Evolutionary conservation across 2,797 vertebrate genomes (phyloP), one percentile per base, ranked within the genome.

Genomic region (Gymnothorax reevesii): DNA sequence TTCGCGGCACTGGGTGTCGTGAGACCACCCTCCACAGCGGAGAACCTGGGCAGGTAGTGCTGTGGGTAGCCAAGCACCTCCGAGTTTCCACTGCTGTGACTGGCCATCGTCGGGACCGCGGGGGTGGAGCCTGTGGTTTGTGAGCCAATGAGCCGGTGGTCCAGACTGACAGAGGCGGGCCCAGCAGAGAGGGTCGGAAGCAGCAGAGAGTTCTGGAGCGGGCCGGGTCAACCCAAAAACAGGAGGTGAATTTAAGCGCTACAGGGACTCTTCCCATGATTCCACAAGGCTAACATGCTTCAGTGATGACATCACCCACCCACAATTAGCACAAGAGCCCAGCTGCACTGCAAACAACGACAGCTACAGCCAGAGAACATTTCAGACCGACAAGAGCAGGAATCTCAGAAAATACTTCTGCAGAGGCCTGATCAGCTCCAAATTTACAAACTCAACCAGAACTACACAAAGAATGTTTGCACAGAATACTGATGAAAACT

Each of bases 1-100:
- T 83, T 49, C 54, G 57, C 60, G 22, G 57, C 22, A 27, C 62
- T 49, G 57, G 64, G 22, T 9, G 25, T 91, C 83, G 66, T 88
- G 0, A 87, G 89, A 89, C 95, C 86, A 0, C 95, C 94, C 59
- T 94, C 84, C 33, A 42, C 33, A 42, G 33, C 33, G 9, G 95
- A 88, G 89, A 97, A 98, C 85, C 97, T 92, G 0, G 96, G 94
- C 89, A 97, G 90, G 85, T 96, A 98, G 88, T 94, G 94, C 52
- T 95, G 96, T 84, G 94, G 89, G 90, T 95, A 98, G 83, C 94
- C 27, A 79, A 93, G 88, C 60, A 88, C 91, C 5, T 89, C 90
- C 77, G 88, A 89, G 84, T 93, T 88, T 62, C 88, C 93, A 85
- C 89, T 91, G 88, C 92, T 91, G 80, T 94, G 92, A 91, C 89